Conservation (phyloP, 2,797 vertebrate genomes). For the Fistularia tabacaria region DNA sequence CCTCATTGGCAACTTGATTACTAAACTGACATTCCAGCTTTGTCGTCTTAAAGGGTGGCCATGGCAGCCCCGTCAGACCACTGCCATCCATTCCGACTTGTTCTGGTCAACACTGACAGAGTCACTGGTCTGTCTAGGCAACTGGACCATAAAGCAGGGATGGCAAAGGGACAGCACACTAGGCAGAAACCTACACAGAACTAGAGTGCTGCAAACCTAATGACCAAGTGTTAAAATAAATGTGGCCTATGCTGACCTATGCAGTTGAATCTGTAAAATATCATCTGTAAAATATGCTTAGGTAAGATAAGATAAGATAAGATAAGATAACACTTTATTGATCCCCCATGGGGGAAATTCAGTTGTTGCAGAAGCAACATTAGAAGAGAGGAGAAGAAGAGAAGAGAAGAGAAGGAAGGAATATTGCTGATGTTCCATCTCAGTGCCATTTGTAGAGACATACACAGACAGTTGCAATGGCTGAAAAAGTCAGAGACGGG, state of each 20-base stretch:
- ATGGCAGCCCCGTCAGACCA: constrained; percentile 23
- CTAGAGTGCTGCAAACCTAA: constrained; percentile 11
- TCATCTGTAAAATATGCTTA: background rate
- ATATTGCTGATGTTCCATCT: no score
- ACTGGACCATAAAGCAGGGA: constrained; percentile 14
- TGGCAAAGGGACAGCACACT: constrained; percentile 9
- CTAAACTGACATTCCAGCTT: constrained; percentile 32
- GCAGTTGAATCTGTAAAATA: constrained; percentile 20
- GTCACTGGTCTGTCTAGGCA: constrained; percentile 17
- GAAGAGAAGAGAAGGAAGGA: no score
- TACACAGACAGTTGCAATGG: no score
- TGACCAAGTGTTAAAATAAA: constrained; percentile 21
- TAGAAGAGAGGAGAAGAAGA: no score
- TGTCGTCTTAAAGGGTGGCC: constrained; percentile 30
- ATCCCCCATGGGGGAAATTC: no score
- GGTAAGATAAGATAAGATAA: no score
- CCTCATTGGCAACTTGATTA: constrained; percentile 30
- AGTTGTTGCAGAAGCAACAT: no score
- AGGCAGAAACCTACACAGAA: constrained; percentile 11
- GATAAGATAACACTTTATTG: background rate
- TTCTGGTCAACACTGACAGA: constrained; percentile 16
- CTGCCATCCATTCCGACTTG: constrained; percentile 30
- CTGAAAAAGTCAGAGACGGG: no score
- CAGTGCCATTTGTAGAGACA: no score
- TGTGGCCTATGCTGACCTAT: constrained; percentile 6